Evolutionary conservation across 2,888 invertebrate genomes (phyloP).

Genomic region (Protonemura montana): DNA sequence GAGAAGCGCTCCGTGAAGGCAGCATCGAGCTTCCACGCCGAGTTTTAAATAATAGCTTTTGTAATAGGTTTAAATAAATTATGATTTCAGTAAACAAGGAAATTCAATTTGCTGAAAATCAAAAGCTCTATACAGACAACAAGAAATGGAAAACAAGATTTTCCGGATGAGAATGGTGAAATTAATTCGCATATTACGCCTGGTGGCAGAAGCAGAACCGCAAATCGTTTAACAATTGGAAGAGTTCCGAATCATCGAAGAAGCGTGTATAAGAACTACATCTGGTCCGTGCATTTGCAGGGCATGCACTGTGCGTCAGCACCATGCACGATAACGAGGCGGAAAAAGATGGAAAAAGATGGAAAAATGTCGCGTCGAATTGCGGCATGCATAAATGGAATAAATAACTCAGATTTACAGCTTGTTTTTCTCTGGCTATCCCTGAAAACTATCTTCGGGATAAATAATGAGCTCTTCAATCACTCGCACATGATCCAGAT

Average conservation of each 20-base stretch:
- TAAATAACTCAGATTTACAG: not conserved
- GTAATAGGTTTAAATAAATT: slow-evolving; percentile 30
- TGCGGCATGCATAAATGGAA: not conserved
- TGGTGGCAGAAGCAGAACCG: not conserved
- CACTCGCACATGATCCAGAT: not conserved
- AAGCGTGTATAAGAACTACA: not conserved
- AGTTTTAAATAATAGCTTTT: slow-evolving; percentile 33
- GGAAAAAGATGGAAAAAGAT: no score
- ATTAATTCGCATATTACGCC: not conserved
- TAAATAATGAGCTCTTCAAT: slow-evolving; percentile 7
- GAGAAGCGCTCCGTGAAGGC: no score
- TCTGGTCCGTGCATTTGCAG: not conserved
- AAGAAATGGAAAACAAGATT: slow-evolving; percentile 20
- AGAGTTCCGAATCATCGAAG: not conserved
- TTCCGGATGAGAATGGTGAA: not conserved
- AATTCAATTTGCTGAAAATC: slow-evolving; percentile 26
- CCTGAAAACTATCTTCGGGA: not conserved
- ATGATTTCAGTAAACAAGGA: slow-evolving; percentile 16
- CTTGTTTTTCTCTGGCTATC: not conserved
- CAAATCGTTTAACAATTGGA: not conserved
- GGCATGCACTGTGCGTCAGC: no score
- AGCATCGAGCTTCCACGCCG: no score
- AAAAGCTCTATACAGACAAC: not conserved
- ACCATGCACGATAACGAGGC: no score
- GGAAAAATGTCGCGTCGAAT: not conserved